Evolutionary conservation across 2,888 invertebrate genomes (phyloP).

Genomic region (Sinodicranocentrus sp.): DNA sequence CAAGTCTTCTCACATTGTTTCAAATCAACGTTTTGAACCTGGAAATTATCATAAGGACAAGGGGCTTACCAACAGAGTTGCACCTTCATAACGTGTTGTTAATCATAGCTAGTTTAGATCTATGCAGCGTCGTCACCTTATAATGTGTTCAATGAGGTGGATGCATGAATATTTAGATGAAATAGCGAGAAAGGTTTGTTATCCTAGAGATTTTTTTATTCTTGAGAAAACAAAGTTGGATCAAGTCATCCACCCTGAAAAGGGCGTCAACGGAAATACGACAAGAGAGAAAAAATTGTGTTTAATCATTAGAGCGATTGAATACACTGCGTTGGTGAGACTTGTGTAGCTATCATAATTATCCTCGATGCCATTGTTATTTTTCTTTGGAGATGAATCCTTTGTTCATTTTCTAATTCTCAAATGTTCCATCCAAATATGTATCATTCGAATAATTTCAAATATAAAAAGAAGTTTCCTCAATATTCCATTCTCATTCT

Average conservation of each 20-base stretch:
- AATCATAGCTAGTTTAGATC: background rate
- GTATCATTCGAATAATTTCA: too few species aligned
- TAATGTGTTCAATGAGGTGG: background rate
- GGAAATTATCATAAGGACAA: slow-evolving; percentile 19
- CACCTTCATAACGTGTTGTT: background rate
- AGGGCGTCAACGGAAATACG: slow-evolving; percentile 68
- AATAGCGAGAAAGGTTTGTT: background rate
- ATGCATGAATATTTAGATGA: background rate
- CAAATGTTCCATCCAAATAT: background rate
- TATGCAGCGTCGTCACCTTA: background rate
- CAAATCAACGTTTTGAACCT: background rate
- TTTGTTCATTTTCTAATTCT: background rate
- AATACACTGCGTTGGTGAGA: background rate
- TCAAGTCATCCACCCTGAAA: slow-evolving; percentile 73
- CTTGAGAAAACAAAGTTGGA: slow-evolving; percentile 18
- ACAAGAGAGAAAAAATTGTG: background rate
- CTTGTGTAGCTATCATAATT: slow-evolving; percentile 5
- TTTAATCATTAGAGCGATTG: background rate
- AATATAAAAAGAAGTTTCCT: too few species aligned
- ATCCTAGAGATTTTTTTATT: too few species aligned
- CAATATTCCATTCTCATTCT: background rate
- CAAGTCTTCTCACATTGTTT: slow-evolving; percentile 29
- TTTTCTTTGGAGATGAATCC: background rate
- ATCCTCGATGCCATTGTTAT: slow-evolving; percentile 1
- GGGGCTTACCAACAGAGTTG: background rate